Base-by-base conservation (phyloP, 1,140 invertebrate genomes). In the Zophobas atratus region DNA sequence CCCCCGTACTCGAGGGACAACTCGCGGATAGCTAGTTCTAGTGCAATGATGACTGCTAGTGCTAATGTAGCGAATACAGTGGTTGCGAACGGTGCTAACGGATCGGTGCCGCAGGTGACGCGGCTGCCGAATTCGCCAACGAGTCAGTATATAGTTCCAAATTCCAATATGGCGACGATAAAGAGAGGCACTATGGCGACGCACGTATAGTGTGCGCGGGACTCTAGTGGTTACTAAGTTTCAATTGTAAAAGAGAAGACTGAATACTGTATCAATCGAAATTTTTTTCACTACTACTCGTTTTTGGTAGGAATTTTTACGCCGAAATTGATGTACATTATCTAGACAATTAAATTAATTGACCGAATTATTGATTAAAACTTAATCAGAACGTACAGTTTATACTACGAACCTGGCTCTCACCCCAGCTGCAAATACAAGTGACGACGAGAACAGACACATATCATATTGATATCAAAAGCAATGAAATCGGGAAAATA, bases 151-250 rank as follows among this genome's bases (percentile, higher is more conserved):
- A 88, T 88, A 35, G 84, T 87, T 34, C 82, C 85, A 34, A 87
- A 83, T 81, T 84, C 86, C 32, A 84, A 85, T 53, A 86, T 87
- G 79, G 84, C 87, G 38, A 88, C 88, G 56, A 86, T 91, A 55
- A 91, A 91, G 84, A 86, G 90, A 70, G 90, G 89, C 20, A 91
- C 90, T 38, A 85, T 91, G 81, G 90, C 90, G 46, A 91, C 90
- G 72, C 90, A 91, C 83, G 90, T 91, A 86, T 91, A 90, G 84
- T 85, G 72, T 72, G 46, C 49, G 79, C 60, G 2, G 32, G 43
- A 38, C 33, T 49, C 38, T 72, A 72, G 20, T 41, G 57, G 41
- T 63, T 63, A 39, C 57, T 36, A 63, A 63, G 57, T 63, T 79
- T 56, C 35, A 63, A 63, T 63, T 63, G 56, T 41, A 67, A 67